phyloP scores from a whole-genome alignment of 1,140 invertebrate genomes.

The Drosophila arizonae region DNA sequence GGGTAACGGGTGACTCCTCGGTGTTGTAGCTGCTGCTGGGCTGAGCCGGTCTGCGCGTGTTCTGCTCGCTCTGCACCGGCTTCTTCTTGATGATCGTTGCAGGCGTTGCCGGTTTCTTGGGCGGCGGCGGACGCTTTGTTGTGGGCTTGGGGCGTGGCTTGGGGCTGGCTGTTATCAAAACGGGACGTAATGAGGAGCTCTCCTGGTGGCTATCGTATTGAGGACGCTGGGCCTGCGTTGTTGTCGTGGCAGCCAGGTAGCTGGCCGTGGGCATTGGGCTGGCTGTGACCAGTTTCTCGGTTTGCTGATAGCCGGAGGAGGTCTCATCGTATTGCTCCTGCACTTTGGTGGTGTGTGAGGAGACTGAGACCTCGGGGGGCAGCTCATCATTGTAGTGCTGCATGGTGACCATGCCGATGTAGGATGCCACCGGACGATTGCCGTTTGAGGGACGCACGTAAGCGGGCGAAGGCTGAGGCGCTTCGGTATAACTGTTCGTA shows the following conservation, averaged over 20 bases:
- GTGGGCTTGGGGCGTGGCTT: constrained; percentile 57
- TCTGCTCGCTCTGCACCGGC: constrained; percentile 30
- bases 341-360: constrained; percentile 76
- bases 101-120: constrained; percentile 11
- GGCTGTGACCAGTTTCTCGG: constrained; percentile 17
- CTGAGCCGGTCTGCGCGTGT: constrained; percentile 42
- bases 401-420: constrained; percentile 75
- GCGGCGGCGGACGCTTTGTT: constrained; percentile 38
- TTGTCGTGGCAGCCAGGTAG: constrained; percentile 36
- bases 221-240: constrained; percentile 45
- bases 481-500: constrained; percentile 51
- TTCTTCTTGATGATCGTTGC: constrained; percentile 16
- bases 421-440: constrained; percentile 68
- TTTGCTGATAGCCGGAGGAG: constrained; percentile 48
- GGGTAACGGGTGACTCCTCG: constrained; percentile 53
- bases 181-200: constrained; percentile 55
- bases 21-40: constrained; percentile 35
- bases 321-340: constrained; percentile 57
- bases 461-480: constrained; percentile 43
- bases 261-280: constrained; percentile 42
- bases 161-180: constrained; percentile 61
- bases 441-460: constrained; percentile 60
- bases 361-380: constrained; percentile 72
- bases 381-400: constrained; percentile 65
- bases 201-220: constrained; percentile 46